These are phyloP conservation scores for Thaleichthys pacificus DNA, from an alignment of 2,797 vertebrate genomes.

Conservation along the genomic window DNA sequence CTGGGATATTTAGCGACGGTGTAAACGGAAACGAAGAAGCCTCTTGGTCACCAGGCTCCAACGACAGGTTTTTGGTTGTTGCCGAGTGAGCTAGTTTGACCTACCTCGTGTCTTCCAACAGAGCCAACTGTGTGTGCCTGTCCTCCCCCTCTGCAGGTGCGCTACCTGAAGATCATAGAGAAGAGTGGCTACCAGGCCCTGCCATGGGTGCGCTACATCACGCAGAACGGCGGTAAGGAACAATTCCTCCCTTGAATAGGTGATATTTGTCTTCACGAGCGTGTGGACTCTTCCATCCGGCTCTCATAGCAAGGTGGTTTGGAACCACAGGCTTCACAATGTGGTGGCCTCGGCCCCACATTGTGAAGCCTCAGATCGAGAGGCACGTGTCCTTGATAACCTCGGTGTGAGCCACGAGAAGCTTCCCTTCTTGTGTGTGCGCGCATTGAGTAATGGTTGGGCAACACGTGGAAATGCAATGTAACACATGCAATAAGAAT, in stretches of 20 bases:
- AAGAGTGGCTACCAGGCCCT: slow-evolving; percentile 96
- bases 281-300: neutral
- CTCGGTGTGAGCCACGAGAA: slow-evolving; percentile 15
- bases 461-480: slow-evolving; percentile 62
- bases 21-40: neutral
- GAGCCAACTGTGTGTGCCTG: neutral
- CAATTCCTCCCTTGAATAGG: neutral
- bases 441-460: slow-evolving; percentile 75
- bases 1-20: no score
- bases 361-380: no score
- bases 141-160: slow-evolving; percentile 75
- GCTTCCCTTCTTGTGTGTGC: slow-evolving; percentile 52
- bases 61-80: neutral
- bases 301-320: no score
- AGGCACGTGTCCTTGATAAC: no score
- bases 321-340: no score
- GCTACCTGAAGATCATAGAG: slow-evolving; percentile 97
- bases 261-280: neutral
- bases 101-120: neutral
- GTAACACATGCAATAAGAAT: slow-evolving; percentile 58
- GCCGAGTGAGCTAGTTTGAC: neutral
- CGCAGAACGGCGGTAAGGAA: slow-evolving; percentile 90
- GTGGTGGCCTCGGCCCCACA: no score
- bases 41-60: no score
- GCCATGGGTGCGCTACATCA: slow-evolving; percentile 96